Evolutionary conservation across 2,113 vertebrate genomes (phyloP), one percentile per base, ranked within the genome.

Genomic region (Echinops telfairi): DNA sequence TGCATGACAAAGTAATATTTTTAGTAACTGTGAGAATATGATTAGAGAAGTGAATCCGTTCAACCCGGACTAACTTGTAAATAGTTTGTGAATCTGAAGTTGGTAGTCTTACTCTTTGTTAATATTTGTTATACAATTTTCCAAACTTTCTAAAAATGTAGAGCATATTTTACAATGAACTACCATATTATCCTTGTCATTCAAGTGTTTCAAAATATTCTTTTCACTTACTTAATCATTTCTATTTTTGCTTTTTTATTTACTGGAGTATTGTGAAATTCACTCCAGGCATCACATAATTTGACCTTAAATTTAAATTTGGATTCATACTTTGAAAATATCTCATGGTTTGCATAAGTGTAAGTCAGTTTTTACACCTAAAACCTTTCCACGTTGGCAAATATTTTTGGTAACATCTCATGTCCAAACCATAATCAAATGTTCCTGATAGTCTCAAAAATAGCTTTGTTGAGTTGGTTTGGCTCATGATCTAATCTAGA

Each of bases 161-260:
- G 89, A 80, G 47, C 47, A 53, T 14, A 76, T 84, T 10, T 80
- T 60, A n/a, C 15, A 93, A 31, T 47, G 25, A 91, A 92, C 43
- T 25, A 19, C 47, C 47, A 53, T 53, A 53, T 53, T 14, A 53
- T 53, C 12, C 47, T 8, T 11, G 10, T 53, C 10, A 53, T 53
- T 53, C 47, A 53, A 12, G 47, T 53, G 47, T 53, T 53, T 53
- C 47, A 53, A 53, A 9, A 53, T 53, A 53, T 53, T 53, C 10
- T 53, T 53, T 53, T 53, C 47, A 53, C 47, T 53, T 53, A 53
- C 47, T 17, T 33, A 2, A 19, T 71, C 16, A 70, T 78, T 89
- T 85, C 70, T 87, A 66, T 58, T 57, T 53, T 43, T 27, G 40
- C 22, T 87, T 43, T 57, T 88, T 2, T n/a, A 27, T 75, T 36